Evolutionary conservation across 1,140 invertebrate species (phyloP), one percentile per base, ranked within the genome.

Genomic region (Rhagoletis pomonella): DNA sequence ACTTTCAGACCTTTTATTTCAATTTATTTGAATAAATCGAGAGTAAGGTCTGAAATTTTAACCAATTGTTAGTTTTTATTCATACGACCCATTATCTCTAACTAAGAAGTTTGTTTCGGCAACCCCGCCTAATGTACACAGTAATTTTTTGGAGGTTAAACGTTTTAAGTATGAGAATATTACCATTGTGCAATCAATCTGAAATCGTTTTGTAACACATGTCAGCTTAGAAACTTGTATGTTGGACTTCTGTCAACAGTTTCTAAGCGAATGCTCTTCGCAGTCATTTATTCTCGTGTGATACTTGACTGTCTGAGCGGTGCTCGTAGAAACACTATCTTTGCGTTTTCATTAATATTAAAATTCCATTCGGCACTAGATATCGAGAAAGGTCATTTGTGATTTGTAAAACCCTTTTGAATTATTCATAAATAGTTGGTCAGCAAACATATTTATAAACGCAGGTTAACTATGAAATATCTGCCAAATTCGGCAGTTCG

Each of bases 381-480:
- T 47, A 58, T 10, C 73, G 47, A 10, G 17, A 81, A 81, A 81
- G 73, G 73, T 55, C 73, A 81, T 50, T 55, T 81, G 47, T 73
- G 73, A 81, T 50, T 19, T 50, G 44, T 12, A 47, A 19, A 81
- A 19, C 7, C 17, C 44, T 55, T 19, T 81, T 81, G 73, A 50
- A 81, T 81, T 81, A 81, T 81, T 81, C 73, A 81, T 55, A 14
- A 73, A 50, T 42, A 47, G 50, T 81, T 55, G 73, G 5, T 9
- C 73, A 55, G 29, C 73, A 81, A 50, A 81, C 55, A 55, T 81
- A 81, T 81, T 81, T 55, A 81, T 81, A 81, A 81, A 81, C 55
- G 47, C 73, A 55, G 3, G 17, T 58, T 29, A 5, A n/a, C 4
- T 55, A 17, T 6, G 47, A 81, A 19, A 29, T 58, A 81, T 29